Base-by-base conservation (phyloP, 2,797 vertebrate genomes). In the Smutsia temminckii region DNA sequence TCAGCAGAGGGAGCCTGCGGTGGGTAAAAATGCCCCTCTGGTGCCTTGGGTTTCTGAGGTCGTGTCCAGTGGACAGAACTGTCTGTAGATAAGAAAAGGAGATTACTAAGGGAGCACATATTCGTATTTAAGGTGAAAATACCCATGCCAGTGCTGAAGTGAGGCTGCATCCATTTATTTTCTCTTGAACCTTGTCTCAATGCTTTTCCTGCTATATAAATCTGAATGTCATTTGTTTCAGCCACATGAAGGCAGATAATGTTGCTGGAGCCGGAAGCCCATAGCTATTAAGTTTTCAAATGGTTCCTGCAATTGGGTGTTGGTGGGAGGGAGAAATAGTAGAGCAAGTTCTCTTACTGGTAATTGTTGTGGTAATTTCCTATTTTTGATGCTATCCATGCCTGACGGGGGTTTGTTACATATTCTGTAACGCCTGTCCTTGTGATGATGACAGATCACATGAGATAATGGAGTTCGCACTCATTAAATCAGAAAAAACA, bases 31-130 rank as follows among this genome's bases (percentile, higher is more conserved):
- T n/a, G 53, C 3, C 34, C 59, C 51, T 2, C 0, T 83, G 81
- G 63, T 87, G 37, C 37, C 32, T 0, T 74, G 55, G 93, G 91
- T 78, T 97, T 98, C 42, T 96, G 84, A 23, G 98, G 97, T 64
- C 98, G 93, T 83, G 97, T 89, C 98, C 98, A 99, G 9, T 98
- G 98, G 17, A 98, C 8, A 5, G 97, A 97, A 1, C 95, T 92
- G 1, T 96, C 98, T 98, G 46, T 27, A 18, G 32, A 63, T 16
- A 53, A 91, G 75, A 89, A 93, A 85, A 59, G 61, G 9, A 68
- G 5, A 93, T 37, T 64, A 57, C 9, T 10, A 63, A 66, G 64
- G 72, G 34, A 53, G 12, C 72, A 40, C 29, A 34, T 53, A 68
- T 32, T 68, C 20, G 32, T 81, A 34, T 59, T 92, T 71, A 69